Conservation (phyloP, 2,888 invertebrate species). For the Oscheius sp. region DNA sequence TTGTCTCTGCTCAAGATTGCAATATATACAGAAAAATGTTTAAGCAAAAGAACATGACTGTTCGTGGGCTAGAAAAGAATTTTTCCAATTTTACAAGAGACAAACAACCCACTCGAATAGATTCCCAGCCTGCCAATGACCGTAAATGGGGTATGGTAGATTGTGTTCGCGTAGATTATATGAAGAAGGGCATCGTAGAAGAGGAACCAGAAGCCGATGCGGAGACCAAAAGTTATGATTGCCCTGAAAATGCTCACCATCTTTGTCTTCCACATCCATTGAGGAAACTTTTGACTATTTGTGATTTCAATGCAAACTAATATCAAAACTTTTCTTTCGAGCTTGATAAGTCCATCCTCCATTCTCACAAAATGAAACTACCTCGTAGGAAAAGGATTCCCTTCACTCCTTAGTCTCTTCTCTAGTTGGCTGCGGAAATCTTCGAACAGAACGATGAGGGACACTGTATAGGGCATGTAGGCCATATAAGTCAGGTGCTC, state of each 20-base stretch:
- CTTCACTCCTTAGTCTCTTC: constrained; percentile 9
- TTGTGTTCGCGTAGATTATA: constrained; percentile 65
- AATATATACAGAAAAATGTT: no score
- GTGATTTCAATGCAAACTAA: no score
- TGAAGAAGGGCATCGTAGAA: constrained; percentile 65
- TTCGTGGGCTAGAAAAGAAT: neutral
- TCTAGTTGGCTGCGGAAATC: constrained; percentile 58
- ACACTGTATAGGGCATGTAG: constrained; percentile 67
- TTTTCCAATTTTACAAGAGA: neutral
- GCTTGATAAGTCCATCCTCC: no score
- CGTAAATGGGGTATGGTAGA: constrained; percentile 67
- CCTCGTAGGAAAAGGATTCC: neutral
- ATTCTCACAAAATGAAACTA: neutral
- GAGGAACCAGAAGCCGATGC: constrained; percentile 63
- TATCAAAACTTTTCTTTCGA: no score
- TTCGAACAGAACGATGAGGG: constrained; percentile 69
- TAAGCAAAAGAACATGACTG: no score
- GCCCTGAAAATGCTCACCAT: constrained; percentile 4
- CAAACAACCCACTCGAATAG: constrained; percentile 59
- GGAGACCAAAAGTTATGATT: constrained; percentile 46
- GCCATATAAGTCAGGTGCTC: constrained; percentile 58
- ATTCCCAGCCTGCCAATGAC: constrained; percentile 57
- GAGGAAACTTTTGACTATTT: no score
- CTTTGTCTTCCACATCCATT: no score
- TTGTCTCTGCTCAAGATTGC: no score